Evolutionary conservation across 2,113 vertebrate species (phyloP), one percentile per base, ranked within the genome.

Genomic region (Labrus mixtus): DNA sequence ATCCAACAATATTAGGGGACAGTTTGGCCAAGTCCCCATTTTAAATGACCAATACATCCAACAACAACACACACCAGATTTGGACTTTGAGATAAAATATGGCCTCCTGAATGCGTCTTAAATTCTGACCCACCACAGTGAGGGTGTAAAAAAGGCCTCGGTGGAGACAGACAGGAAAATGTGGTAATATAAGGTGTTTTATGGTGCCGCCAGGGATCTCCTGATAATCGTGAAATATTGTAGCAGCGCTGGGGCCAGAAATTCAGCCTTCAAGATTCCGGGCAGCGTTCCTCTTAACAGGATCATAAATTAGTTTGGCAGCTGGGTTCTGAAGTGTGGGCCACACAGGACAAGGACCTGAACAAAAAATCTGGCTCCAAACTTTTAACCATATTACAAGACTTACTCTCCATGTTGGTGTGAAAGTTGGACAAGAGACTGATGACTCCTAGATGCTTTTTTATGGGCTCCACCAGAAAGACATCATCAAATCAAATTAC

Each of bases 221-320:
- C 92, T 88, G 86, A 78, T 93, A 93, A 92, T 93, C 76, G 81
- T 93, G 89, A 96, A 96, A 94, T 92, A 94, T 90, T 93, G 95
- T 81, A 81, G 84, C 86, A 84, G 88, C 55, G 55, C 37, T 69
- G 88, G 75, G 85, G 88, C 90, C 93, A 89, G 92, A 91, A 87
- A 91, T 78, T 74, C 88, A 86, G 88, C 93, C 89, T 82, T 87
- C 92, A 83, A 83, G 91, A 91, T 91, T 84, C 82, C 81, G 87
- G 89, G 87, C 90, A 84, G 78, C 87, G 89, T 93, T 94, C 84
- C 89, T 90, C 86, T 81, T 83, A 89, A 86, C 80, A 84, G 87
- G 83, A 73, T 89, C 92, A 81, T 95, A 95, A 96, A 95, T 93
- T 90, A 92, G 70, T 89, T 83, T 92, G 90, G 81, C 90, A 89